Evolutionary conservation across 2,113 vertebrate genomes (phyloP).

Genomic region (Lamprologus sp.): DNA sequence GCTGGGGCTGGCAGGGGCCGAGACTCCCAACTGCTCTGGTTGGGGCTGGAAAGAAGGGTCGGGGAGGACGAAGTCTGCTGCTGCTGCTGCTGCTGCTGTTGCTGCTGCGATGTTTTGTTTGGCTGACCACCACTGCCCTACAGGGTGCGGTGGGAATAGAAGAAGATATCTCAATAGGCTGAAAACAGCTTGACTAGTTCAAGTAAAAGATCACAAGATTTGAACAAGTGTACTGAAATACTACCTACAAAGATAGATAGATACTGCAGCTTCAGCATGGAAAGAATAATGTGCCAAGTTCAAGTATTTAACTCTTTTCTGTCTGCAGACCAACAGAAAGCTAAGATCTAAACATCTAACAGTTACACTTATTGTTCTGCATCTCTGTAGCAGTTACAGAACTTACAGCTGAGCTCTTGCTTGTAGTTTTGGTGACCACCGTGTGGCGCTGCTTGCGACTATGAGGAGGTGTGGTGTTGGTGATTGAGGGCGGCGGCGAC

Average conservation of each 20-base stretch:
- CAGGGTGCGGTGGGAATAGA: neutral
- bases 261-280: neutral
- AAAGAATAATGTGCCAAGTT: neutral
- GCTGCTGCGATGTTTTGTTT: conserved; percentile 74
- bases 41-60: conserved; percentile 89
- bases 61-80: conserved; percentile 83
- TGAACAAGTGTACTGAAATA: neutral
- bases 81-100: conserved; percentile 75
- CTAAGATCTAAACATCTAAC: neutral
- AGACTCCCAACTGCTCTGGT: conserved; percentile 89
- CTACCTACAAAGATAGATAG: neutral
- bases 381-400: neutral
- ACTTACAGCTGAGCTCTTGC: conserved; percentile 87
- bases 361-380: neutral
- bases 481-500: conserved; percentile 79
- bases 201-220: neutral
- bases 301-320: neutral
- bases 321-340: neutral
- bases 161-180: neutral
- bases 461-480: conserved; percentile 89
- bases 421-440: conserved; percentile 84
- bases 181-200: neutral
- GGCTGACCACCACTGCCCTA: conserved; percentile 80
- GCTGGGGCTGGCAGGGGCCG: conserved; percentile 86
- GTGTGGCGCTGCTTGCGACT: conserved; percentile 84